phyloP scores from a whole-genome alignment of 1,140 invertebrate genomes.

The Bactericera cockerelli region DNA sequence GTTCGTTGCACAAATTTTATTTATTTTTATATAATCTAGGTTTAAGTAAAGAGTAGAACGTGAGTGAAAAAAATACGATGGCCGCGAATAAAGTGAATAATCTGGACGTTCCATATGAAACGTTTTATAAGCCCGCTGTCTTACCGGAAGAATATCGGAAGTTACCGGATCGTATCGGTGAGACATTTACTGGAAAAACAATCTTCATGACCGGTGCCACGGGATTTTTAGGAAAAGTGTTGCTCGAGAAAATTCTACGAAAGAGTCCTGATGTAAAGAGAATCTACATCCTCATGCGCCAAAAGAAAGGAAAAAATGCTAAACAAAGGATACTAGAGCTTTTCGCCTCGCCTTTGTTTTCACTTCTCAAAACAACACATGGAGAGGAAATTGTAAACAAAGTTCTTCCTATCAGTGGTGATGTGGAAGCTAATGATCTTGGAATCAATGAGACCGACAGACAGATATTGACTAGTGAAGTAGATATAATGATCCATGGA shows the following conservation, averaged over 20 bases:
- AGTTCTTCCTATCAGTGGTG: conserved; percentile 56
- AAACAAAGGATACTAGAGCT: conserved; percentile 48
- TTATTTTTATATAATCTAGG: too few species aligned
- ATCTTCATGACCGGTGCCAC: conserved; percentile 43
- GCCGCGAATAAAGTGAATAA: conserved; percentile 8
- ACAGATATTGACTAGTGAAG: conserved; percentile 33
- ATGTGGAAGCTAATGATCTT: conserved; percentile 52
- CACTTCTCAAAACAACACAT: conserved; percentile 43
- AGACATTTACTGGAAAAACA: conserved; percentile 31
- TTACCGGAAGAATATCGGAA: conserved; percentile 17
- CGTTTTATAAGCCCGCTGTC: conserved; percentile 14
- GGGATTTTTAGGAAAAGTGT: conserved; percentile 54
- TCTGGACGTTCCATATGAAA: conserved; percentile 1
- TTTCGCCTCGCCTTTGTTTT: conserved; percentile 52
- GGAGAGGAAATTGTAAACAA: conserved; percentile 42
- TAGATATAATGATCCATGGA: conserved; percentile 21
- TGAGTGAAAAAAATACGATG: background rate
- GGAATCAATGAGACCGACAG: conserved; percentile 57
- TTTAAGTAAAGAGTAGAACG: too few species aligned
- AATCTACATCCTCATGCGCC: conserved; percentile 61
- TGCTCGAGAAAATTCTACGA: conserved; percentile 51
- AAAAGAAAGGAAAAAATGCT: conserved; percentile 60
- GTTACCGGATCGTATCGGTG: conserved; percentile 30
- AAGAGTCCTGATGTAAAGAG: conserved; percentile 25
- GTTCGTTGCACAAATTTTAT: too few species aligned